A percentile compares a stretch with the other conserved stretches of the same genome.
These are phyloP conservation scores for Prolemur simus DNA, from an alignment of 2,113 vertebrate species.

Conservation along the genomic window DNA sequence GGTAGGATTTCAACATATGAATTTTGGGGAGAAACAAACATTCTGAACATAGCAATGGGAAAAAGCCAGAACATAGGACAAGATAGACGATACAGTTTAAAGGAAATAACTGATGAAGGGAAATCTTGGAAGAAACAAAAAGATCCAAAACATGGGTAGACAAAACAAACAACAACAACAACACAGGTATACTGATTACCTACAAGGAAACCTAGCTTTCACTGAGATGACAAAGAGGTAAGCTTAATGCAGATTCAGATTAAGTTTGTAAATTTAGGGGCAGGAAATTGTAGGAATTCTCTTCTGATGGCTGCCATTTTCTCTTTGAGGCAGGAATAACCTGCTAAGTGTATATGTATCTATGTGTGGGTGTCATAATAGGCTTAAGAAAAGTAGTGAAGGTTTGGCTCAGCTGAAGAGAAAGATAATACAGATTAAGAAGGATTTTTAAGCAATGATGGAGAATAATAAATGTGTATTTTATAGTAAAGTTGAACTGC, in stretches of 20 bases:
- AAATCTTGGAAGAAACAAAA: neutral
- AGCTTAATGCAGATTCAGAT: neutral
- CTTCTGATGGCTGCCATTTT: neutral
- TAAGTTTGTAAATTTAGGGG: neutral
- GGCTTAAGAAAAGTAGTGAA: neutral
- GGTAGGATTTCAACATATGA: no score
- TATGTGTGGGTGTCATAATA: neutral
- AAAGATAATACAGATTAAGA: neutral
- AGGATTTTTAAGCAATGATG: neutral
- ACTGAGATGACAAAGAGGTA: neutral
- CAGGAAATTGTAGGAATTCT: neutral
- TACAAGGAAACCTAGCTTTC: neutral
- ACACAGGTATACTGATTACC: neutral
- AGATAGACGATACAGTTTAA: neutral
- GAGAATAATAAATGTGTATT: neutral
- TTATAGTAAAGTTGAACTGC: neutral
- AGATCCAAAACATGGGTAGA: neutral
- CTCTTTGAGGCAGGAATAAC: neutral
- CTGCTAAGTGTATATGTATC: neutral
- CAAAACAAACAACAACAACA: no score
- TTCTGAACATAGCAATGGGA: neutral
- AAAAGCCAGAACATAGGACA: neutral
- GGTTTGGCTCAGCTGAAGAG: neutral
- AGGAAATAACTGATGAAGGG: neutral
- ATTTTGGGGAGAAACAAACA: neutral